A percentile compares a stretch with the other conserved stretches of the same genome.
These are phyloP conservation scores for Drosophila tristis DNA, from an alignment of 1,140 invertebrate genomes.

Conservation along the genomic window DNA sequence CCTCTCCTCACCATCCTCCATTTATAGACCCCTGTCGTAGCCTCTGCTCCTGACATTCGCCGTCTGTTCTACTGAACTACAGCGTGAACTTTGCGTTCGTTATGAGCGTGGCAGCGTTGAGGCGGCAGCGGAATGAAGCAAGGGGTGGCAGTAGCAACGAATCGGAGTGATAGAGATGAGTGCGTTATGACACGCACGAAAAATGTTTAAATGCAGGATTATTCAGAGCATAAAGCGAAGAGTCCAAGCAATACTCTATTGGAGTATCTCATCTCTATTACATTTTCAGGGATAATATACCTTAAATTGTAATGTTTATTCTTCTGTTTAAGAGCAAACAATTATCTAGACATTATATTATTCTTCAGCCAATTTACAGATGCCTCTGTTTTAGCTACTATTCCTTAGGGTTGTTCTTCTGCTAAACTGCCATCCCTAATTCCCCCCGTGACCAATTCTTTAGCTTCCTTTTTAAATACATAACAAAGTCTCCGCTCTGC, in stretches of 20 bases:
- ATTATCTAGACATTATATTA: no score
- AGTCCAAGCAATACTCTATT: no score
- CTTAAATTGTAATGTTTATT: no score
- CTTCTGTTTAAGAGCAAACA: no score
- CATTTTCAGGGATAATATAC: no score
- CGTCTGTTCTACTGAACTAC: slow-evolving; percentile 73
- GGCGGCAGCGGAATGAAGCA: not conserved
- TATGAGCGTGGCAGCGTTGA: slow-evolving; percentile 47
- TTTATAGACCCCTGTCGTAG: not conserved
- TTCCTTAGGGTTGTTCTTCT: no score
- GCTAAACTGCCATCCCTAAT: slow-evolving; percentile 10
- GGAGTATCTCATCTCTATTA: no score
- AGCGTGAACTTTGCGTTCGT: slow-evolving; percentile 75
- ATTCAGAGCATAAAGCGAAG: no score
- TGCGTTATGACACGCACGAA: slow-evolving; percentile 42
- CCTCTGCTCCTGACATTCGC: slow-evolving; percentile 23
- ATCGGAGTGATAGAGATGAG: slow-evolving; percentile 24
- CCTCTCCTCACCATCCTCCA: not conserved
- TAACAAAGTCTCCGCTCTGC: slow-evolving; percentile 19
- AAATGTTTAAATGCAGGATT: not conserved
- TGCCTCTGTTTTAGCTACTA: no score
- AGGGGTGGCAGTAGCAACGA: not conserved
- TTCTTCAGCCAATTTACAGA: no score
- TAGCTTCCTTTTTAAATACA: slow-evolving; percentile 42
- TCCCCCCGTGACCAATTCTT: not conserved